These are phyloP conservation scores for Nowickia ferox DNA, from an alignment of 2,888 invertebrate species.

Conservation along the genomic window DNA sequence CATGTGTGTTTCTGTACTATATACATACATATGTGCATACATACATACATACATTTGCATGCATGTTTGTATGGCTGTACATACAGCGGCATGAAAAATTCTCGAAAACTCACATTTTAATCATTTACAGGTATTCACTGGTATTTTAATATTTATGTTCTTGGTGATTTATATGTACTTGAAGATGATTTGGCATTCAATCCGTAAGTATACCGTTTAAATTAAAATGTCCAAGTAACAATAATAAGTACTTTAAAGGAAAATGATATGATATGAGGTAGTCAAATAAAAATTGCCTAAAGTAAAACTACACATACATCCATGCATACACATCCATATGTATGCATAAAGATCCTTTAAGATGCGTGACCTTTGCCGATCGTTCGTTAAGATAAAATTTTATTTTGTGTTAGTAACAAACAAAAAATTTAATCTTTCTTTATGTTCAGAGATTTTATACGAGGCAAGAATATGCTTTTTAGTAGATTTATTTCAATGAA, in stretches of 20 bases:
- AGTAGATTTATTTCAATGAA: too few species aligned
- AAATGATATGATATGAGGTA: neutral
- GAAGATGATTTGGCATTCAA: slow-evolving; percentile 84
- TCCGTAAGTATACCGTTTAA: slow-evolving; percentile 78
- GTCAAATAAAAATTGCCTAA: neutral
- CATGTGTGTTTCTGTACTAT: too few species aligned
- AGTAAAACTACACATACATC: neutral
- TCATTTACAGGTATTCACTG: slow-evolving; percentile 84
- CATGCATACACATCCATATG: neutral
- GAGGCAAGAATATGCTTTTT: too few species aligned
- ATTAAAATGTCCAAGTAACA: neutral
- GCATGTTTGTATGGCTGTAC: neutral
- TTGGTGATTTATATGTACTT: slow-evolving; percentile 85
- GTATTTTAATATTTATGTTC: slow-evolving; percentile 85
- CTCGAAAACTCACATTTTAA: too few species aligned
- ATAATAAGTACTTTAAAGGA: neutral
- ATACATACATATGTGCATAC: neutral
- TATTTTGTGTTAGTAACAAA: too few species aligned
- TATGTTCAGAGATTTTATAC: too few species aligned
- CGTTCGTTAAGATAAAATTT: too few species aligned
- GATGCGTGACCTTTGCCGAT: too few species aligned
- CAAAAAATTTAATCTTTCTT: too few species aligned
- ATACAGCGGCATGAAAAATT: neutral
- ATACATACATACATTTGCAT: neutral
- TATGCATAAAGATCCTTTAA: neutral